Evolutionary conservation across 2,113 vertebrate species (phyloP).

Genomic region (Tachysurus vachellii): DNA sequence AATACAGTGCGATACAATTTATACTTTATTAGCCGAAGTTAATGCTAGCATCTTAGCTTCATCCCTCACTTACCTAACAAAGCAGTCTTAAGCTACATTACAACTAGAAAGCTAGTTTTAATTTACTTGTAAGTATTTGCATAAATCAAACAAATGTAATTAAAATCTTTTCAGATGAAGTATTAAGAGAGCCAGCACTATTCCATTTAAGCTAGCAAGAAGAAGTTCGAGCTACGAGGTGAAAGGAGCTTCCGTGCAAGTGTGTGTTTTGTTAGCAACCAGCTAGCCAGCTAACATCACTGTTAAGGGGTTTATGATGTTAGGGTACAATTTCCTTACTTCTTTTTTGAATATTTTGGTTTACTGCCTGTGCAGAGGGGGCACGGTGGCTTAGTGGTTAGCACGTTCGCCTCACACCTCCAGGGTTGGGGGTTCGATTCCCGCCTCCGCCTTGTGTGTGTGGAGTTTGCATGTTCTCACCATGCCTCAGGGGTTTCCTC

Average conservation of each 20-base stretch:
- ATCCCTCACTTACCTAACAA: neutral
- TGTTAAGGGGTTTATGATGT: no score
- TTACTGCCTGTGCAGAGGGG: neutral
- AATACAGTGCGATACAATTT: neutral
- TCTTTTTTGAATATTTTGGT: neutral
- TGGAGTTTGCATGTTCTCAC: no score
- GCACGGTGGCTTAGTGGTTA: no score
- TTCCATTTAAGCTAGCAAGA: no score
- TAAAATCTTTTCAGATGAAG: neutral
- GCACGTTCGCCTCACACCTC: no score
- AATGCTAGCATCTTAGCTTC: neutral
- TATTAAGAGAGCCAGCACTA: neutral
- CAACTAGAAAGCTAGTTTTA: neutral
- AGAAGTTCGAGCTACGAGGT: neutral
- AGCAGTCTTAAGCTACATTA: neutral
- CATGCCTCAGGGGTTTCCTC: no score
- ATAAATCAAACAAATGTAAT: no score
- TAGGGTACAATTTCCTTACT: no score
- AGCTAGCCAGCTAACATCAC: no score
- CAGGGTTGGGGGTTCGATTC: no score
- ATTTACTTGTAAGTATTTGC: no score
- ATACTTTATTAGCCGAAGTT: neutral
- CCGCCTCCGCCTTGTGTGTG: no score
- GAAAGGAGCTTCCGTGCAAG: neutral
- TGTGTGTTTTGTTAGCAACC: neutral